Base-by-base conservation (phyloP, 2,113 vertebrate genomes). In the Spizaetus ornatus region DNA sequence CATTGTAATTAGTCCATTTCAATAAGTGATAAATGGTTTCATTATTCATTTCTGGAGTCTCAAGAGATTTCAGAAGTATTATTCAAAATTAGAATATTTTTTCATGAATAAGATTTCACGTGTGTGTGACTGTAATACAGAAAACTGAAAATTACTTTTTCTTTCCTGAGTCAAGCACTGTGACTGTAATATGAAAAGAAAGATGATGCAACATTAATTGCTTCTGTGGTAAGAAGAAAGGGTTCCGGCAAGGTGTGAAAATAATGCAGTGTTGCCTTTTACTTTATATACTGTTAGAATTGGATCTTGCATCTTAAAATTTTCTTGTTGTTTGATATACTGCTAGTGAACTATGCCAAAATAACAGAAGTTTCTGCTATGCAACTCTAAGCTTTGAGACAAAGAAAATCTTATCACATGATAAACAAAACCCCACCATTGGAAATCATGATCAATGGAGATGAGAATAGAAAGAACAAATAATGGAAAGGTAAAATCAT, bases 131-230 rank as follows among this genome's bases (percentile, higher is more conserved):
- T 56, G 50, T 36, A 70, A 87, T 43, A 53, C 13, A 87, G 61
- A 94, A 91, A 89, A 74, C 27, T 36, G 48, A 81, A 76, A 91
- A 85, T 85, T 95, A 71, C 56, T n/a, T 94, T 79, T 63, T 55
- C 65, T 90, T 70, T 74, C n/a, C 73, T 27, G 50, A 90, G 56
- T 82, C 70, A 89, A 91, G 70, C 53, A 90, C 65, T 59, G 53
- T 82, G 70, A 85, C 58, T 85, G 29, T 23, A 65, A 93, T 65
- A 76, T 59, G 52, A 96, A 96, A 91, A 94, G 77, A 95, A 86
- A 89, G 47, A 58, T 84, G 42, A 95, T 82, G 80, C 27, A 88
- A 83, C 29, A 43, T 59, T 87, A 91, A 94, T 96, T 93, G 21
- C 43, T 91, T 82, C 91, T 65, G n/a, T 34, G 40, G 47, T 84